A percentile compares a stretch with the other conserved stretches of the same genome.
Evolutionary conservation across 2,113 vertebrate genomes (phyloP).

Genomic region (Vireo altiloquus): DNA sequence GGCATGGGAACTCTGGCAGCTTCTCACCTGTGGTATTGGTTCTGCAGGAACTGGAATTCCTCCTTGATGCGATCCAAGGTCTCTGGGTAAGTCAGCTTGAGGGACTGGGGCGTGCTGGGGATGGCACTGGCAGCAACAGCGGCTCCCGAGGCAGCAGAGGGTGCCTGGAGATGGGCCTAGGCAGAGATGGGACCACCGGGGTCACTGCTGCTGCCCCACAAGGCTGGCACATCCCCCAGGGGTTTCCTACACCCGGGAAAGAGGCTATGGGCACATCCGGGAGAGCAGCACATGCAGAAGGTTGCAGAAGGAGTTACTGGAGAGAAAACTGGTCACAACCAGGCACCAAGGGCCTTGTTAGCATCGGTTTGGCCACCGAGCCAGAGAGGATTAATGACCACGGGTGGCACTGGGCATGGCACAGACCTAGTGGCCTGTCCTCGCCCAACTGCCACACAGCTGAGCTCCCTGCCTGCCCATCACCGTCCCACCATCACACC

Average conservation of each 20-base stretch:
- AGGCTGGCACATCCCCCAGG: fast-evolving
- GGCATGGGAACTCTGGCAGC: not conserved
- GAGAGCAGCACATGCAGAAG: not conserved
- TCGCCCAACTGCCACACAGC: fast-evolving
- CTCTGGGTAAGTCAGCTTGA: slow-evolving; percentile 90
- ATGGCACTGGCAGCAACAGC: slow-evolving; percentile 75
- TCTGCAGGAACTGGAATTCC: slow-evolving; percentile 92
- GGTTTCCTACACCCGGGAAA: fast-evolving
- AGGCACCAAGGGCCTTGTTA: not conserved
- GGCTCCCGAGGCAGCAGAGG: slow-evolving; percentile 78
- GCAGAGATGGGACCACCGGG: not conserved
- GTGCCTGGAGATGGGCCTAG: slow-evolving; percentile 73
- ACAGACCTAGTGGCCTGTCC: not conserved
- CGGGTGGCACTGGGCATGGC: fast-evolving
- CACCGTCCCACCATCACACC: fast-evolving
- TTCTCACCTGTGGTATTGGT: slow-evolving; percentile 87
- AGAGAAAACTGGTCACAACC: not conserved
- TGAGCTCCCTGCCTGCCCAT: not conserved
- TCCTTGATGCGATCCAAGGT: slow-evolving; percentile 92
- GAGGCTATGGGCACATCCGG: fast-evolving
- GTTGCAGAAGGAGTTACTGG: fast-evolving
- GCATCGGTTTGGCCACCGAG: not conserved
- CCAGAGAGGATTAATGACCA: not conserved
- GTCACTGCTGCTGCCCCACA: not conserved
- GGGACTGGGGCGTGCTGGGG: slow-evolving; percentile 80